Percentiles rank a stretch among this genome's conserved stretches.
These are phyloP conservation scores for Sandelia bainsii DNA, from an alignment of 2,797 vertebrate species.

Conservation along the genomic window DNA sequence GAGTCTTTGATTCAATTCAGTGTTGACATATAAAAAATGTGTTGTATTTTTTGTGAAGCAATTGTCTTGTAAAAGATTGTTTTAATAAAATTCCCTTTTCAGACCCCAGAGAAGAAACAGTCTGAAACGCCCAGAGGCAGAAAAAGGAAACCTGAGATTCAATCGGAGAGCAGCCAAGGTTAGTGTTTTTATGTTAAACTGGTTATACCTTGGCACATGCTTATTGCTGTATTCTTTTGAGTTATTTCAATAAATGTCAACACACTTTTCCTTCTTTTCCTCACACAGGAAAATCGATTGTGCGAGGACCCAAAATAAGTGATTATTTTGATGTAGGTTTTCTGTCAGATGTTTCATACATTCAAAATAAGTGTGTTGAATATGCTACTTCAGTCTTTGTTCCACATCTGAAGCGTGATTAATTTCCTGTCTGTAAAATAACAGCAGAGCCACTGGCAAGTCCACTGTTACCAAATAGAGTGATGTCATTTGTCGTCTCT, in stretches of 20 bases:
- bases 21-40: too few relatives aligned
- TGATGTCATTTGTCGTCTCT: conserved; percentile 36
- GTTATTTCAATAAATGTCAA: conserved; percentile 24
- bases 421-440: conserved; percentile 32
- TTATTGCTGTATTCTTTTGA: conserved; percentile 10
- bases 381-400: conserved; percentile 6
- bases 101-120: conserved; percentile 99
- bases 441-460: conserved; percentile 6
- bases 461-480: conserved; percentile 26
- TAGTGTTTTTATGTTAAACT: conserved; percentile 38
- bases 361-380: conserved; percentile 11
- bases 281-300: conserved; percentile 90
- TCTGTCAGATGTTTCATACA: conserved; percentile 11
- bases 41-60: background rate
- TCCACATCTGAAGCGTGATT: conserved; percentile 13
- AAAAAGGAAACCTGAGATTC: conserved; percentile 97
- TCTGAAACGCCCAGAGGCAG: conserved; percentile 94
- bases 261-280: conserved; percentile 31
- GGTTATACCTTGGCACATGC: background rate
- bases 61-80: background rate
- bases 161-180: conserved; percentile 99
- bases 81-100: conserved; percentile 37
- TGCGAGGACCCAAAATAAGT: conserved; percentile 97
- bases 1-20: too few relatives aligned
- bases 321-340: conserved; percentile 98